Evolutionary conservation across 1,140 invertebrate species (phyloP), one percentile per base, ranked within the genome.

Genomic region (Ips nitidus): DNA sequence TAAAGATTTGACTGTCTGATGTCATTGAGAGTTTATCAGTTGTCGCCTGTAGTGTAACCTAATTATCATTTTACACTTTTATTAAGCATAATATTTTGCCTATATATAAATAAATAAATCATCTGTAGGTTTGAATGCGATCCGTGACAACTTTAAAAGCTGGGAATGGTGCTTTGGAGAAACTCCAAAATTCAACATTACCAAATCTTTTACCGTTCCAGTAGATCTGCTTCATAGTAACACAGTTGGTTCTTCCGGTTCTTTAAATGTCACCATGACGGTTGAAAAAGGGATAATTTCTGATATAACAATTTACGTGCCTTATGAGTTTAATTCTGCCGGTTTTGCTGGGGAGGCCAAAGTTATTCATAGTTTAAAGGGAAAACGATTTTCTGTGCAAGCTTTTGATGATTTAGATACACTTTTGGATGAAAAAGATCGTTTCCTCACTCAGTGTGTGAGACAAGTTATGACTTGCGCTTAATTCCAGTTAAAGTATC

Each of bases 161-260:
- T 97, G 94, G 94, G 86, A 94, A 57, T 97, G 94, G 94, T 87
- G 87, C 60, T 95, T 86, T 81, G 95, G 93, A n/a, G 90, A 88
- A 78, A 94, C 94, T 1, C 95, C 95, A 1, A 87, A 88, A 75
- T 98, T 97, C 80, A 87, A 85, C 1, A 86, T 94, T 42, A 73
- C 69, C 37, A 71, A 75, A 41, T 72, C 73, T 5, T 79, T 81
- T 56, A 63, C 66, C 39, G 73, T 80, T 39, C 77, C 77, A 41
- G 66, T 56, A 7, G 36, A 63, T 52, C 63, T 78, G 37, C 38
- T 72, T 5, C 66, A 73, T 43, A 22, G 41, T 7, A 65, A 66
- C 37, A 65, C 61, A 8, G n/a, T 68, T 42, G 69, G 59, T 4
- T 53, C 43, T 1, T 68, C 60, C 6, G 72, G 71, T 8, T 72